phyloP scores from a whole-genome alignment of 2,797 vertebrate genomes.

The Silurus lanzhouensis region DNA sequence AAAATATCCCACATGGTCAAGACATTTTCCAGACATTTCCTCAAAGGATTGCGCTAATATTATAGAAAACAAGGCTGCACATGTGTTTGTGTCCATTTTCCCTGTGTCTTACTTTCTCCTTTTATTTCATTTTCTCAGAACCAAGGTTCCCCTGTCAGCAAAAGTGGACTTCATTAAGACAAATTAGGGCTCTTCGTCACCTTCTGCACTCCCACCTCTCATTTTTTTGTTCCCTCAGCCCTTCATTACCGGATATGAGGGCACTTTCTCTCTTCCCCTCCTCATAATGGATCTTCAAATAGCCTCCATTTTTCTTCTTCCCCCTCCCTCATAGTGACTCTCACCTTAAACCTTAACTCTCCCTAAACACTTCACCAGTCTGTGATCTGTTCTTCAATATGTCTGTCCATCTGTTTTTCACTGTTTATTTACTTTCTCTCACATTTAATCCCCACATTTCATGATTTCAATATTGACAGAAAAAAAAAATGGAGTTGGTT shows the following conservation, averaged over 20 bases:
- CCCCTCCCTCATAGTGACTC: not conserved
- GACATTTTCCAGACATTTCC: not conserved
- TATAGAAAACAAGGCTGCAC: not conserved
- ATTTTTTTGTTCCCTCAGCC: conserved; percentile 16
- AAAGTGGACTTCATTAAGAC: conserved; percentile 40
- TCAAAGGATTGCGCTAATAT: not conserved
- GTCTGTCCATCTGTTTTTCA: not conserved
- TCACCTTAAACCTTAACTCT: not conserved
- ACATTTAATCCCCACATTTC: conserved; percentile 25
- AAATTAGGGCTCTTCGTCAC: conserved; percentile 21
- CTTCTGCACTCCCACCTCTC: not conserved
- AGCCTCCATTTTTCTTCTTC: not conserved
- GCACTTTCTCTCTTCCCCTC: conserved; percentile 25
- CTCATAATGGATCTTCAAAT: conserved; percentile 34
- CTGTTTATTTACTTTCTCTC: not conserved
- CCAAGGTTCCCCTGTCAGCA: conserved; percentile 19
- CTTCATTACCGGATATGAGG: conserved; percentile 48
- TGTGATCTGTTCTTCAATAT: not conserved
- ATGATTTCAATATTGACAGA: not conserved
- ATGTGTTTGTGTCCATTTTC: conserved; percentile 10
- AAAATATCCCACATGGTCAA: conserved; percentile 18
- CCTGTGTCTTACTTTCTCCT: not conserved
- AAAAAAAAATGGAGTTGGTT: not conserved
- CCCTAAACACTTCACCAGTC: conserved; percentile 16
- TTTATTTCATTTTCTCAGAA: conserved; percentile 18